Conservation (phyloP, 2,797 vertebrate genomes). For the Tauraco hartlaubi region DNA sequence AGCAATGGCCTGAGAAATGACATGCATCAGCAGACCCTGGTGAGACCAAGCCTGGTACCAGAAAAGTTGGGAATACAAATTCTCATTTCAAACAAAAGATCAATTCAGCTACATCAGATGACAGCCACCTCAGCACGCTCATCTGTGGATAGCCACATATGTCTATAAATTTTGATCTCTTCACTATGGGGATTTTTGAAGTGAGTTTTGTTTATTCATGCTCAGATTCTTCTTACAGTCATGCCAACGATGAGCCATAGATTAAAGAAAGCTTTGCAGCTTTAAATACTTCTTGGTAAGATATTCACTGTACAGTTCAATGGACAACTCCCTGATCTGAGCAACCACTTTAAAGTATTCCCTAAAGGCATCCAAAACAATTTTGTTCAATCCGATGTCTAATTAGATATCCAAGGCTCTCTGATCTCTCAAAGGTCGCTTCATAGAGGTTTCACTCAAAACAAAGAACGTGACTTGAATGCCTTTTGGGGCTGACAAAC, state of each 20-base stretch:
- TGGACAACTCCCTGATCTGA: conserved; percentile 66
- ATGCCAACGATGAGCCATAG: conserved; percentile 46
- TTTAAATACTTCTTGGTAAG: background rate
- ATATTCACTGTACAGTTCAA: conserved; percentile 34
- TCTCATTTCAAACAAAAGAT: conserved; percentile 14
- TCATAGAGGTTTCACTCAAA: conserved; percentile 60
- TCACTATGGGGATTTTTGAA: conserved; percentile 40
- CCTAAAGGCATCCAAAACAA: conserved; percentile 59
- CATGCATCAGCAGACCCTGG: rapidly evolving
- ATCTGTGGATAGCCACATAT: background rate
- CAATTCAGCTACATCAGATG: background rate
- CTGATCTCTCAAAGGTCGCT: conserved; percentile 47
- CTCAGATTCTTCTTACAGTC: conserved; percentile 55
- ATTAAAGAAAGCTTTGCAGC: conserved; percentile 58
- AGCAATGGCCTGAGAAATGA: background rate
- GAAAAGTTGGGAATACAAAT: background rate
- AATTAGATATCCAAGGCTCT: conserved; percentile 52
- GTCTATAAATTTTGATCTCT: conserved; percentile 13
- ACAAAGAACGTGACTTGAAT: conserved; percentile 7
- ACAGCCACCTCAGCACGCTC: background rate
- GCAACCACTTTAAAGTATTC: conserved; percentile 68
- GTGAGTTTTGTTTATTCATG: conserved; percentile 43
- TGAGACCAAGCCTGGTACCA: background rate
- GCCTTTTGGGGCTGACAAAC: conserved; percentile 34
- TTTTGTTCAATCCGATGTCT: conserved; percentile 44